Base-by-base conservation (phyloP, 30 jellyfish, hydroid and myxozoan species). In the Cassiopea andromeda region DNA sequence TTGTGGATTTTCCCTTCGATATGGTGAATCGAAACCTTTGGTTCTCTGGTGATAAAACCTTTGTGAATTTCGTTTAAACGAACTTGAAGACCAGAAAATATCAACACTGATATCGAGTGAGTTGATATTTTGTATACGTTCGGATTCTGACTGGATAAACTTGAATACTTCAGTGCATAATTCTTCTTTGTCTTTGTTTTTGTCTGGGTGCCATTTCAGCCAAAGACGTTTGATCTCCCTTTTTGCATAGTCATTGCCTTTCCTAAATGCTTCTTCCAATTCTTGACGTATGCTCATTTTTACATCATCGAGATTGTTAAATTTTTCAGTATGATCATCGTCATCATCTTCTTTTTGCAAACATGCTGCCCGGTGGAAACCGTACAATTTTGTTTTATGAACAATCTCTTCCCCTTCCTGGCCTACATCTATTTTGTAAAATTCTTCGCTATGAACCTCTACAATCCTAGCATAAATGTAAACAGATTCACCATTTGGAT, bases 181-280 rank as follows among this genome's bases (percentile, higher is more conserved):
- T 38, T 87, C 94, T 82, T 87, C 93, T 46, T 58, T 75, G 8
- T 79, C 93, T 14, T 92, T 75, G 50, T 93, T 77, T 86, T 93
- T 93, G 49, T 93, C 98, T 1, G 98, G 98, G 78, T 93, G 98
- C 98, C 98, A 93, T 10, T 81, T 82, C 82, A 93, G 79, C 83
- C 82, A 93, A 5, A 93, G 77, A 6, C 98, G 89, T 49, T 90
- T 83, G 69, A 89, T 61, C 46, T 77, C 71, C 48, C 81, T 87
- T 81, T 86, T 93, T 44, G 76, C 73, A 1, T 60, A 75, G 0
- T 75, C 90, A 48, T 79, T 85, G 46, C 73, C 72, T 48, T 2
- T 50, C 49, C 54, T 50, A 17, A 38, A 46, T 15, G 87, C 75
- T 44, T 82, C 66, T 67, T 59, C 82, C n/a, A 93, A 72, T 60